Evolutionary conservation across 2,113 vertebrate genomes (phyloP).

Genomic region (Lophius piscatorius): DNA sequence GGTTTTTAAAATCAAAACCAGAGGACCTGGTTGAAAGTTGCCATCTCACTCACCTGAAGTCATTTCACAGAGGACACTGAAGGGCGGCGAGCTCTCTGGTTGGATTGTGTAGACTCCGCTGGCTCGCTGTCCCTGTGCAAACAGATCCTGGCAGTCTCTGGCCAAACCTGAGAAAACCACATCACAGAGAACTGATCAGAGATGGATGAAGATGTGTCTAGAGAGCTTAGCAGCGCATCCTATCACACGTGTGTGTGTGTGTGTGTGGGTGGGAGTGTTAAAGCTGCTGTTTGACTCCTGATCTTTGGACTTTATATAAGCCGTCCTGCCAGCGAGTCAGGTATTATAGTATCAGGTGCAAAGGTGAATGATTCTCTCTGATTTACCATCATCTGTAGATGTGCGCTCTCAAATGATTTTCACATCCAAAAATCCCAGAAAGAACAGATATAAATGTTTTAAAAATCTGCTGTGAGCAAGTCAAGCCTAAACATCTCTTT

Average conservation of each 20-base stretch:
- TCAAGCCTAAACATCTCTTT: no score
- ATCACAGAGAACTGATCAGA: conserved; percentile 1
- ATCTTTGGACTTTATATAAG: conserved; percentile 56
- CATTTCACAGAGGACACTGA: conserved; percentile 86
- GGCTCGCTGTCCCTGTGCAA: conserved; percentile 73
- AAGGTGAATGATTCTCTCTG: conserved; percentile 40
- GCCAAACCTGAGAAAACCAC: conserved; percentile 72
- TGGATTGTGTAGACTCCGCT: conserved; percentile 85
- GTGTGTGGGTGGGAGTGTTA: background rate
- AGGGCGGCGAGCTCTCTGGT: conserved; percentile 75
- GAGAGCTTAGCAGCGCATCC: background rate
- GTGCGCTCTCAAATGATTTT: background rate
- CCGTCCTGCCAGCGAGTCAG: conserved; percentile 41
- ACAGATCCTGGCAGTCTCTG: conserved; percentile 82
- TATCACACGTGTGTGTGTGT: background rate
- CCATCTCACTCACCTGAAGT: conserved; percentile 75
- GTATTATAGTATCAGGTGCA: conserved; percentile 30
- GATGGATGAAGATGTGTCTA: no score
- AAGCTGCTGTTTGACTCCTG: conserved; percentile 22
- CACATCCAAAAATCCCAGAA: no score
- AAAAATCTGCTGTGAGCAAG: no score
- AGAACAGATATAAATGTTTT: no score
- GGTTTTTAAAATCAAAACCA: no score
- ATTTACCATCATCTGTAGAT: conserved; percentile 4
- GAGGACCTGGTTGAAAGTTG: background rate